Evolutionary conservation across 2,888 invertebrate species (phyloP).

Genomic region (Stegana nigrithorax): DNA sequence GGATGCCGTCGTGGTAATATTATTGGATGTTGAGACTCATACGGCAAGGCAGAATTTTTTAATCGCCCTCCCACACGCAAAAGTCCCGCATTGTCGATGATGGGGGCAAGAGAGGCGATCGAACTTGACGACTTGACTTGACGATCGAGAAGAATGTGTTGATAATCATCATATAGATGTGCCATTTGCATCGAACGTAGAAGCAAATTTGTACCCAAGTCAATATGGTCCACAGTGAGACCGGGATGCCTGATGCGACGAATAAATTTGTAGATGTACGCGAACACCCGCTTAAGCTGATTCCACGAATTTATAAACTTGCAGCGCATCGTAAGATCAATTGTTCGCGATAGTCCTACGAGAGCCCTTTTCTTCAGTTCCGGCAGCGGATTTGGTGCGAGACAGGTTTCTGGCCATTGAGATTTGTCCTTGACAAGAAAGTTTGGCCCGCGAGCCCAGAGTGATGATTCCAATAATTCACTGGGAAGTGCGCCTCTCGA

Average conservation of each 20-base stretch:
- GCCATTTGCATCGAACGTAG: not conserved
- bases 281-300: constrained; percentile 15
- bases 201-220: not conserved
- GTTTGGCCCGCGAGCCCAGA: constrained; percentile 26
- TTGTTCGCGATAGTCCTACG: not conserved
- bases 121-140: constrained; percentile 11
- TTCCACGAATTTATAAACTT: constrained; percentile 20
- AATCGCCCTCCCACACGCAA: constrained; percentile 24
- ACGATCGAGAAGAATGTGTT: constrained; percentile 4
- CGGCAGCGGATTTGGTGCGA: constrained; percentile 1
- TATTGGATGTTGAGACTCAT: constrained; percentile 23
- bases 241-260: not conserved
- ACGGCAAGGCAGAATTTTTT: constrained; percentile 19
- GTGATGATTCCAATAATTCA: constrained; percentile 21
- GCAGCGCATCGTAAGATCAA: not conserved
- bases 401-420: constrained; percentile 12
- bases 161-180: constrained; percentile 5
- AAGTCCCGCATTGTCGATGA: constrained; percentile 22
- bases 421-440: constrained; percentile 4
- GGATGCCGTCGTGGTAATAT: constrained; percentile 23
- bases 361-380: constrained; percentile 14
- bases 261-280: not conserved
- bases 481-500: constrained; percentile 27
- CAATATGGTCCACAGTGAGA: not conserved
- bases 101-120: constrained; percentile 19